phyloP scores from a whole-genome alignment of 2,888 invertebrate species.

The Acronicta psi region DNA sequence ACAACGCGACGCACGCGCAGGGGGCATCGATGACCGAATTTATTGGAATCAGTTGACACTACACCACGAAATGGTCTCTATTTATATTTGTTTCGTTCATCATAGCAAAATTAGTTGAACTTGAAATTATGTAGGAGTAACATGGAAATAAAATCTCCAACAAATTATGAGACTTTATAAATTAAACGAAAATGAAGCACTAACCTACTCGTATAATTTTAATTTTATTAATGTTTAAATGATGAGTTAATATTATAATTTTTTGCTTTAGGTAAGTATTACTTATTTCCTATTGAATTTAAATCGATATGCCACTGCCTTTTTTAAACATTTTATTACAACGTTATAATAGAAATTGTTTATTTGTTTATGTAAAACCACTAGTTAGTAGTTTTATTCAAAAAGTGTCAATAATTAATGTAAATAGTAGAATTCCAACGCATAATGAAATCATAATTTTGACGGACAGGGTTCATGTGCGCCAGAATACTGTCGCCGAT shows the following conservation, averaged over 20 bases:
- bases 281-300: too few species aligned
- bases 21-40: slow-evolving; percentile 50
- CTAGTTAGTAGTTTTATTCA: too few species aligned
- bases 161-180: neutral
- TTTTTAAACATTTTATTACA: too few species aligned
- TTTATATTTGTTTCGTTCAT: slow-evolving; percentile 39
- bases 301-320: too few species aligned
- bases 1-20: slow-evolving; percentile 54
- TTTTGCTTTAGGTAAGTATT: too few species aligned
- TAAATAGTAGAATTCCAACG: too few species aligned
- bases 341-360: too few species aligned
- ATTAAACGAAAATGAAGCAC: neutral
- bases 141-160: slow-evolving; percentile 7
- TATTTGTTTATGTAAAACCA: too few species aligned
- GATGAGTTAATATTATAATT: neutral
- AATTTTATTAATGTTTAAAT: neutral
- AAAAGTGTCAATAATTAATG: too few species aligned
- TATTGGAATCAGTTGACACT: slow-evolving; percentile 45
- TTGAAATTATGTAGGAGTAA: slow-evolving; percentile 30
- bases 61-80: slow-evolving; percentile 18
- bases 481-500: too few species aligned
- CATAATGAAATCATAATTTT: too few species aligned
- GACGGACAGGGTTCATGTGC: too few species aligned
- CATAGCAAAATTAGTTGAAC: slow-evolving; percentile 46
- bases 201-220: neutral